Percentiles rank a stretch among this genome's conserved stretches.
phyloP scores from a whole-genome alignment of 2,888 invertebrate genomes.

The Zootermopsis nevadensis region DNA sequence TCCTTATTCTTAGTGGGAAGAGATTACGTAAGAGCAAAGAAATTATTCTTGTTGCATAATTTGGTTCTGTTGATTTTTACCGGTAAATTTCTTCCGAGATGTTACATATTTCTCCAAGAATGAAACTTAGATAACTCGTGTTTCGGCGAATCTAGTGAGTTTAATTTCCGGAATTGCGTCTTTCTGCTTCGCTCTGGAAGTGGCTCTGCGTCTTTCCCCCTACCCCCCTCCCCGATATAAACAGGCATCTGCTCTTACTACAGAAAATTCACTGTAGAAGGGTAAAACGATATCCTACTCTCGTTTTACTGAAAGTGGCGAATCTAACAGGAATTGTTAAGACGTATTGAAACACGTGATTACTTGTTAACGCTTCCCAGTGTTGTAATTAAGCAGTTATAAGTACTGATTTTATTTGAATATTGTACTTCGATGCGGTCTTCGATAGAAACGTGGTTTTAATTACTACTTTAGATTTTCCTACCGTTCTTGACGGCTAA shows the following conservation, averaged over 20 bases:
- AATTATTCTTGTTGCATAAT: not conserved
- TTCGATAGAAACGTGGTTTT: too few species aligned
- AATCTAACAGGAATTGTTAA: too few species aligned
- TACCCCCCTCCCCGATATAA: not conserved
- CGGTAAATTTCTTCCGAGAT: not conserved
- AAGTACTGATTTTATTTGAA: too few species aligned
- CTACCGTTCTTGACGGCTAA: too few species aligned
- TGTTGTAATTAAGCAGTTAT: too few species aligned
- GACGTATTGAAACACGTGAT: too few species aligned
- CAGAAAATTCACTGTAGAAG: not conserved
- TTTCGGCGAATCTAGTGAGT: not conserved
- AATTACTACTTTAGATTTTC: too few species aligned
- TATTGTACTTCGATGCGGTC: too few species aligned
- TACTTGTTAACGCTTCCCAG: too few species aligned
- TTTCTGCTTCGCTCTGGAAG: slow-evolving; percentile 2
- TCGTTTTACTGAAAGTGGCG: too few species aligned
- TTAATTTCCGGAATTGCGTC: not conserved
- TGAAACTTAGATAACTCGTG: not conserved
- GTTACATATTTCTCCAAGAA: not conserved
- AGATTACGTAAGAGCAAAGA: not conserved
- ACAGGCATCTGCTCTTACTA: not conserved
- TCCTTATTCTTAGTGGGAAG: not conserved
- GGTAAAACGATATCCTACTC: too few species aligned
- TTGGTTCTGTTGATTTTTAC: not conserved
- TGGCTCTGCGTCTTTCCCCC: not conserved